Conservation (phyloP, 2,113 vertebrate genomes). For the Maccullochella peelii region DNA sequence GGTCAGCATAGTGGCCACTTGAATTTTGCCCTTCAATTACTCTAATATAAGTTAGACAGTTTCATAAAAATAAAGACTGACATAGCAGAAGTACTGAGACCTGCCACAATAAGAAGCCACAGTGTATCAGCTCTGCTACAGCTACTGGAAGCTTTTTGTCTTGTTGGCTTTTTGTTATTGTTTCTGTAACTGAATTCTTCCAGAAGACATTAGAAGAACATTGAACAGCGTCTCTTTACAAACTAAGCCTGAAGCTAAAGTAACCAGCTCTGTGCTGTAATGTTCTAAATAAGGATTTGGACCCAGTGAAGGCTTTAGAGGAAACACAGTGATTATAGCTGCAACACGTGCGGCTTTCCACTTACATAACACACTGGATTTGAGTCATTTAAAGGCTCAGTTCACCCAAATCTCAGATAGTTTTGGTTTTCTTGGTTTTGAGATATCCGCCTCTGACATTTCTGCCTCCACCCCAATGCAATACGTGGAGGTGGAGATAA, state of each 20-base stretch:
- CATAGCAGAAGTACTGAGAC: too few species aligned
- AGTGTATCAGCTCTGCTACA: too few species aligned
- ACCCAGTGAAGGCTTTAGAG: conserved; percentile 3
- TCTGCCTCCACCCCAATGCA: not conserved
- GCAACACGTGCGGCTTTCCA: not conserved
- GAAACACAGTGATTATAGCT: conserved; percentile 12
- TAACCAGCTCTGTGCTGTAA: not conserved
- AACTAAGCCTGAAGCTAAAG: not conserved
- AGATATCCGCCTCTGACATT: not conserved
- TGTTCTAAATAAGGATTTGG: conserved; percentile 24
- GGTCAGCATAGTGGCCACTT: too few species aligned
- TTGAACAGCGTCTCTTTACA: not conserved
- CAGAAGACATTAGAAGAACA: too few species aligned
- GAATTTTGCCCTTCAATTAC: too few species aligned
- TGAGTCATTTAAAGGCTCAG: not conserved
- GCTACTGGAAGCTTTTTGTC: too few species aligned
- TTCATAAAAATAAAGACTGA: too few species aligned
- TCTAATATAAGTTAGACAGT: too few species aligned
- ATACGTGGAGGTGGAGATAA: not conserved
- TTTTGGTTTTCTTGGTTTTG: not conserved
- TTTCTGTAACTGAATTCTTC: too few species aligned
- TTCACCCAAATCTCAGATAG: not conserved
- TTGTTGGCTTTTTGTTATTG: too few species aligned
- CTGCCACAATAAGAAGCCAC: too few species aligned
- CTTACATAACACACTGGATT: not conserved